These are phyloP conservation scores for Cotesia chilonis DNA, from an alignment of 1,140 invertebrate genomes.

Conservation along the genomic window DNA sequence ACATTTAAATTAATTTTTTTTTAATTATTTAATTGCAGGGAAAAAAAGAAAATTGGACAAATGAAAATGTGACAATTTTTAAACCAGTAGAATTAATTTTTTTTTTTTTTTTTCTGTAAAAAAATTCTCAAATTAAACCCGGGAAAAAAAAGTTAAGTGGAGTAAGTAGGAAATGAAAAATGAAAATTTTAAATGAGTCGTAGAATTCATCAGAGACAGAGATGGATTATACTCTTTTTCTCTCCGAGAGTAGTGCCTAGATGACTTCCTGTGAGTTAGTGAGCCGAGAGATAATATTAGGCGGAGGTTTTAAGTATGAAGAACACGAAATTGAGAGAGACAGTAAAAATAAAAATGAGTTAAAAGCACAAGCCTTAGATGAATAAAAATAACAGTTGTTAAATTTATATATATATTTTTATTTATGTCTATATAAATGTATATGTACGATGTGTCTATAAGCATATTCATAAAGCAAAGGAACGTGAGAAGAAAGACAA, in stretches of 20 bases:
- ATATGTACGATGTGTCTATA: not conserved
- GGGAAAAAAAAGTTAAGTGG: too few species aligned
- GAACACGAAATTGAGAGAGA: not conserved
- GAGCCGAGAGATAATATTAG: constrained; percentile 24
- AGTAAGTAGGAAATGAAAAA: too few species aligned
- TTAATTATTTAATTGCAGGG: too few species aligned
- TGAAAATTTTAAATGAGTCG: constrained; percentile 14
- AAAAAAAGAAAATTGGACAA: too few species aligned
- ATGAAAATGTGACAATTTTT: too few species aligned
- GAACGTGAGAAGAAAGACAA: too few species aligned
- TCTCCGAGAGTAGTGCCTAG: not conserved
- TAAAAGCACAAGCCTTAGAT: not conserved
- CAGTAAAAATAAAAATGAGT: not conserved
- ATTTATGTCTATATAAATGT: not conserved
- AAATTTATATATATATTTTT: too few species aligned
- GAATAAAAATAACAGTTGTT: not conserved
- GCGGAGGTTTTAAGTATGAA: constrained; percentile 2
- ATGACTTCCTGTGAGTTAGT: constrained; percentile 21
- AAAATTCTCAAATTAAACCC: too few species aligned
- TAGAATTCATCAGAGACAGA: too few species aligned
- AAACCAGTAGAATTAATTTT: too few species aligned
- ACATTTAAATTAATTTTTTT: too few species aligned
- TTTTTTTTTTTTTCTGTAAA: too few species aligned
- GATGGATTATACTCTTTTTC: constrained; percentile 1
- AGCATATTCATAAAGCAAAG: not conserved